phyloP scores from a whole-genome alignment of 2,797 vertebrate species.

The Trachurus trachurus region DNA sequence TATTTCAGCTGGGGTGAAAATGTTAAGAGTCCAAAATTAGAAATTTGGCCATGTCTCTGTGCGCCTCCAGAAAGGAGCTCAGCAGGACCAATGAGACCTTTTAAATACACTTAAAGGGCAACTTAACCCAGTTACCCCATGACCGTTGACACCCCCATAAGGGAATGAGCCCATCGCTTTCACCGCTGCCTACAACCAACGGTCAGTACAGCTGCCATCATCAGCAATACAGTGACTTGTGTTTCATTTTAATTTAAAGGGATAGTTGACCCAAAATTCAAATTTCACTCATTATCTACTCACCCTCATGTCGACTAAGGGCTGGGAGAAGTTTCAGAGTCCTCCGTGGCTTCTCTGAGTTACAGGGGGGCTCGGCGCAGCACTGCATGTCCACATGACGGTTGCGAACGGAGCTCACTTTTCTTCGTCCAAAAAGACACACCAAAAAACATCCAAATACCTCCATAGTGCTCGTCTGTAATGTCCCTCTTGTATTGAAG shows the following conservation, averaged over 20 bases:
- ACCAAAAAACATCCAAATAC: too few relatives aligned
- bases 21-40: slow-evolving; percentile 50
- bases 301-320: too few relatives aligned
- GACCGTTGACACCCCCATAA: background rate
- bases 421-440: too few relatives aligned
- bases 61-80: slow-evolving; percentile 13
- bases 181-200: background rate
- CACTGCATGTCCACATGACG: too few relatives aligned
- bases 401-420: too few relatives aligned
- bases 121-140: slow-evolving; percentile 1
- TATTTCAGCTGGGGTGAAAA: slow-evolving; percentile 56
- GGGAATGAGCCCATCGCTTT: background rate
- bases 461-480: too few relatives aligned
- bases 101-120: slow-evolving; percentile 19
- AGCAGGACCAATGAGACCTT: slow-evolving; percentile 3
- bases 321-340: too few relatives aligned
- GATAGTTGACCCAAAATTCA: too few relatives aligned
- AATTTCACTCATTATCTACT: too few relatives aligned
- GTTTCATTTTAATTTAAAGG: background rate
- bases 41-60: slow-evolving; percentile 21
- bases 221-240: background rate
- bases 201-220: background rate
- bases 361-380: too few relatives aligned
- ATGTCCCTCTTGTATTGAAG: too few relatives aligned
- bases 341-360: too few relatives aligned